Conservation (phyloP, 1,140 invertebrate species). For the Eurytemora carolleeae region DNA sequence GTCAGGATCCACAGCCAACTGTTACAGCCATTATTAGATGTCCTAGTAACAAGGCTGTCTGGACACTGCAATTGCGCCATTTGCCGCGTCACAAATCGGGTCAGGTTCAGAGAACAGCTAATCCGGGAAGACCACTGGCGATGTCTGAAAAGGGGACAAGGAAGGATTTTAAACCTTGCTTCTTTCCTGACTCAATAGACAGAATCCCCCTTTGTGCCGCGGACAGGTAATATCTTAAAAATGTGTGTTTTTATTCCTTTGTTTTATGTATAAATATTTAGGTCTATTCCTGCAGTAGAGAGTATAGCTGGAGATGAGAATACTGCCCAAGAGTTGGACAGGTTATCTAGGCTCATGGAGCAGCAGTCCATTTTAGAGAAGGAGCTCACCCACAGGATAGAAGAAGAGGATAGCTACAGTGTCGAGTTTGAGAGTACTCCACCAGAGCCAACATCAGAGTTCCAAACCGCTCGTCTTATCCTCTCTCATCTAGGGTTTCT, state of each 20-base stretch:
- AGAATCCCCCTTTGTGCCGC: conserved; percentile 54
- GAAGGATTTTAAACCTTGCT: conserved; percentile 43
- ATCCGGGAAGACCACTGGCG: conserved; percentile 53
- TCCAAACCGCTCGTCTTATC: conserved; percentile 79
- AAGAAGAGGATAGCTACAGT: conserved; percentile 4
- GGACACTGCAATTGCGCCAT: conserved; percentile 72
- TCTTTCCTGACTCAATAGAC: conserved; percentile 63
- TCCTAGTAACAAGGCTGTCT: conserved; percentile 77
- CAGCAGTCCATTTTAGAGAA: conserved; percentile 24
- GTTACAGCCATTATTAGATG: conserved; percentile 53
- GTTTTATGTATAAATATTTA: conserved; percentile 49
- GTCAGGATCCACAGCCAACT: conserved; percentile 36
- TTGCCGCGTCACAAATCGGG: conserved; percentile 46
- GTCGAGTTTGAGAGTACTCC: conserved; percentile 44
- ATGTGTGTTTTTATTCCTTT: conserved; percentile 14
- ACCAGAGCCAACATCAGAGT: conserved; percentile 62
- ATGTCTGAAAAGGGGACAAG: conserved; percentile 42
- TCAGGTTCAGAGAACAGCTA: conserved; percentile 46
- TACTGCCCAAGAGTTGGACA: conserved; percentile 28
- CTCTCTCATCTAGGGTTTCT: conserved; percentile 83
- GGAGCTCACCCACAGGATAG: not conserved
- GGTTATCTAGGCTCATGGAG: conserved; percentile 26
- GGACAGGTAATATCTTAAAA: conserved; percentile 32
- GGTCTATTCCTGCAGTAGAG: conserved; percentile 55
- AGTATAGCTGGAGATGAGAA: conserved; percentile 38